These are phyloP conservation scores for Dinomys branickii DNA, from an alignment of 2,113 vertebrate genomes.

Conservation along the genomic window DNA sequence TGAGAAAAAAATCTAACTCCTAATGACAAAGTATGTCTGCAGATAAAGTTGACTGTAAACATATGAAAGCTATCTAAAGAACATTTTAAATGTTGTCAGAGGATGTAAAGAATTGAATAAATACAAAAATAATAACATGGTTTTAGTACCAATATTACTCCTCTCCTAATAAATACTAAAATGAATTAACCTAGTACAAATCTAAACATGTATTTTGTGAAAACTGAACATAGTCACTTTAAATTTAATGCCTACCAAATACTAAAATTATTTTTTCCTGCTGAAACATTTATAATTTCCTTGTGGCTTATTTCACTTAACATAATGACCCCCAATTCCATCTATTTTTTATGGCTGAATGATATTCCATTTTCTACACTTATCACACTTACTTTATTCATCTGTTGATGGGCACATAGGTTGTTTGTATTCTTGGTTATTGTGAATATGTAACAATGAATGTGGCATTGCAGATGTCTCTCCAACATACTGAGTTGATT, in stretches of 20 bases:
- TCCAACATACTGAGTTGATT: not conserved
- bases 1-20: conserved; percentile 7
- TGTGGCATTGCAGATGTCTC: not conserved
- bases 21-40: not conserved
- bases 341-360: not conserved
- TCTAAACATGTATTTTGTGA: not conserved
- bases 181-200: not conserved
- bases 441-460: not conserved
- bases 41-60: not conserved
- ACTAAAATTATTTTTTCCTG: not conserved
- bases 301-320: not conserved
- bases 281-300: not conserved
- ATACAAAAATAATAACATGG: not conserved
- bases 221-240: not conserved
- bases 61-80: not conserved
- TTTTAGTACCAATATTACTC: not conserved
- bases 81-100: not conserved
- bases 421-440: not conserved
- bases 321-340: not conserved
- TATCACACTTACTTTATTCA: not conserved
- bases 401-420: not conserved
- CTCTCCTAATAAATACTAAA: conserved; percentile 10
- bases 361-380: not conserved
- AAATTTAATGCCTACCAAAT: not conserved
- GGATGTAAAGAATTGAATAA: conserved; percentile 15